phyloP scores from a whole-genome alignment of 2,113 vertebrate species.

The Varanus komodoensis region DNA sequence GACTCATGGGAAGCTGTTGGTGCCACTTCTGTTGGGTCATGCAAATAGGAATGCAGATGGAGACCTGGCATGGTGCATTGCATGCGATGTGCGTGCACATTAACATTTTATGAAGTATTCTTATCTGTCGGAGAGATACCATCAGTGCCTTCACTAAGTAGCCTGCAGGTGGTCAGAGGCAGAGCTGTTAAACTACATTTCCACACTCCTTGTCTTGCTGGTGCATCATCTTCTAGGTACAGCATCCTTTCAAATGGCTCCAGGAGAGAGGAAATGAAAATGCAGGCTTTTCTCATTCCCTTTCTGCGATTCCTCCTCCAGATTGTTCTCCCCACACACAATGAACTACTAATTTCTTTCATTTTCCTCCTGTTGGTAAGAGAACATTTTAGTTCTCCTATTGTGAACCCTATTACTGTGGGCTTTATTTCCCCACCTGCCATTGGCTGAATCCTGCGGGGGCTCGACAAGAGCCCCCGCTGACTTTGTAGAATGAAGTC shows the following conservation, averaged over 20 bases:
- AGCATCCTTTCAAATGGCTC: neutral
- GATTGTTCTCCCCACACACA: slow-evolving; percentile 7
- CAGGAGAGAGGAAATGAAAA: slow-evolving; percentile 17
- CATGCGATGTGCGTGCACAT: neutral
- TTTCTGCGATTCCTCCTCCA: slow-evolving; percentile 34
- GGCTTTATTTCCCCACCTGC: slow-evolving; percentile 4
- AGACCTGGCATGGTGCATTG: neutral
- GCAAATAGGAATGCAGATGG: neutral
- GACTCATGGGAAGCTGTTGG: neutral
- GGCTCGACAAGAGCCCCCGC: neutral
- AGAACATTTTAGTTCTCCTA: slow-evolving; percentile 2
- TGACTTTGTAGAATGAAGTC: slow-evolving; percentile 48
- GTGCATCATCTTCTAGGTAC: neutral
- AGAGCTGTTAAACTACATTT: neutral
- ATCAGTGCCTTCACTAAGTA: neutral
- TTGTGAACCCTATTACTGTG: neutral
- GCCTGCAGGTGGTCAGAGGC: neutral
- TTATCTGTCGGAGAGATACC: neutral
- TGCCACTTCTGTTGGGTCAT: neutral
- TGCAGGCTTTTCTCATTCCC: neutral
- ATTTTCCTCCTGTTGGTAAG: slow-evolving; percentile 27
- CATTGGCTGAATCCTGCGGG: neutral
- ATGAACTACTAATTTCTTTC: slow-evolving; percentile 24
- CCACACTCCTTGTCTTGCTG: neutral
- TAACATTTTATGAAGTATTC: neutral